Evolutionary conservation across 2,113 vertebrate species (phyloP).

Genomic region (Propithecus coquereli): DNA sequence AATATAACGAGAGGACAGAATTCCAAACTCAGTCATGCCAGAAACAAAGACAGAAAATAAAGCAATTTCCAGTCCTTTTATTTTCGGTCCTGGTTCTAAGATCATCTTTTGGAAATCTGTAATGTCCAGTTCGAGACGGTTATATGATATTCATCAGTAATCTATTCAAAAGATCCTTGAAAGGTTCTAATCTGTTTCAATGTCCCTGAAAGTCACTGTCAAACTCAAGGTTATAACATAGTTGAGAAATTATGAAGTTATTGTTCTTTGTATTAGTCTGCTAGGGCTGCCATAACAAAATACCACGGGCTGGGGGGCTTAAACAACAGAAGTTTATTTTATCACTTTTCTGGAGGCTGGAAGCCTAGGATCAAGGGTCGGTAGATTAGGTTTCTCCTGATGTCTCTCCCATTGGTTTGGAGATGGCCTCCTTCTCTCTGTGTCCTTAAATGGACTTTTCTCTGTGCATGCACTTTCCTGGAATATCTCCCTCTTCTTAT

Average conservation of each 20-base stretch:
- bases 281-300: not conserved
- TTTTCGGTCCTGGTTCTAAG: constrained; percentile 63
- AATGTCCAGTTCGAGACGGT: not conserved
- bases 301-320: not conserved
- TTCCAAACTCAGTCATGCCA: constrained; percentile 63
- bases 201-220: not conserved
- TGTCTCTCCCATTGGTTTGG: not conserved
- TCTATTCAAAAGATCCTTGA: not conserved
- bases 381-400: not conserved
- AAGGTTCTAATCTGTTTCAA: constrained; percentile 2
- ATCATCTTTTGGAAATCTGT: constrained; percentile 44
- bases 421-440: not conserved
- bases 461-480: not conserved
- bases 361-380: not conserved
- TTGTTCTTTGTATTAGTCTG: not conserved
- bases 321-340: not conserved
- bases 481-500: not conserved
- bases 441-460: not conserved
- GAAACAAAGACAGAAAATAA: constrained; percentile 40
- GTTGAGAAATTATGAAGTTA: not conserved
- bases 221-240: not conserved
- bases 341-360: not conserved
- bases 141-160: not conserved
- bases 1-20: constrained; percentile 57
- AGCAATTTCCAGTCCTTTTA: not conserved